Conservation (phyloP, 2,888 invertebrate species). For the Lithophane leautieri region DNA sequence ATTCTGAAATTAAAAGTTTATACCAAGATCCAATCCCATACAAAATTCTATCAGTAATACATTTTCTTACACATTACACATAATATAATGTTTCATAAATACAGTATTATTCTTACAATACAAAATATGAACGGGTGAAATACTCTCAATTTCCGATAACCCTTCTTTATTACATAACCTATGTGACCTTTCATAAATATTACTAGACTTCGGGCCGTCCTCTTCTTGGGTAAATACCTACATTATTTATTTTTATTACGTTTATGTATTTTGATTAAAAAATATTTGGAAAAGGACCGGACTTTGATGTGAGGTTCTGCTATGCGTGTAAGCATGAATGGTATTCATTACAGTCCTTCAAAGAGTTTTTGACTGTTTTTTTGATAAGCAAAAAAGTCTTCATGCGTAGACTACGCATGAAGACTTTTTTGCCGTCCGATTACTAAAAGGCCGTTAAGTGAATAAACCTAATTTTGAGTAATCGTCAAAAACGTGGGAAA, state of each 20-base stretch:
- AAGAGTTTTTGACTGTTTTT: neutral
- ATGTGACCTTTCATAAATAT: constrained; percentile 52
- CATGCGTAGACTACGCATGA: too few relatives aligned
- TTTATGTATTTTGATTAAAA: constrained; percentile 43
- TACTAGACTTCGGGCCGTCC: constrained; percentile 21
- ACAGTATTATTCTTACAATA: constrained; percentile 33
- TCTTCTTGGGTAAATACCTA: constrained; percentile 44
- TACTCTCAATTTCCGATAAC: constrained; percentile 50
- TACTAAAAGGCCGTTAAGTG: too few relatives aligned
- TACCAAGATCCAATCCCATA: neutral
- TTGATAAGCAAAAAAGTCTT: neutral
- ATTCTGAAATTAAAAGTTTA: neutral
- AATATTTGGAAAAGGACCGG: constrained; percentile 14
- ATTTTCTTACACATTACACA: neutral
- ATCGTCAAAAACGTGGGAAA: too few relatives aligned
- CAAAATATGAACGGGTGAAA: constrained; percentile 28
- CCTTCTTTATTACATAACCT: constrained; percentile 44
- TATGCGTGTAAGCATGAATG: neutral
- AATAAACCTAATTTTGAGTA: too few relatives aligned
- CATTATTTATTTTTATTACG: constrained; percentile 48
- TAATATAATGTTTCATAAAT: constrained; percentile 31
- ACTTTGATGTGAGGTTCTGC: constrained; percentile 25
- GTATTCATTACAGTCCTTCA: constrained; percentile 4
- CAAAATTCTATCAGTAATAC: neutral
- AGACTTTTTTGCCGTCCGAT: too few relatives aligned